Base-by-base conservation (phyloP, 2,797 vertebrate genomes). In the Chloroceryle inda region DNA sequence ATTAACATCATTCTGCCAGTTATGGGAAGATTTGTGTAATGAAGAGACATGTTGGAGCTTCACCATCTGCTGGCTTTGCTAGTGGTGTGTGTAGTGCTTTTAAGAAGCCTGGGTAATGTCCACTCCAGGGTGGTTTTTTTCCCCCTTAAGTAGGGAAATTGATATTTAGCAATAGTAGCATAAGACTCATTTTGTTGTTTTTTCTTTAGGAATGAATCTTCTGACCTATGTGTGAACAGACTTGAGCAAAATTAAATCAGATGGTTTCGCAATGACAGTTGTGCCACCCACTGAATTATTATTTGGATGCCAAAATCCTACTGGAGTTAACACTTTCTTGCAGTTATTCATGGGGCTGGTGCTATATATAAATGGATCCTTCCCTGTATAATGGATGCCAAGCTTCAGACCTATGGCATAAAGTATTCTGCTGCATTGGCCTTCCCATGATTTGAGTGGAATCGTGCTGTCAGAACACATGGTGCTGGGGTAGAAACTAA, bases 281-380 rank as follows among this genome's bases (percentile, higher is more conserved):
- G 96, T 96, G 96, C 96, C 93, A 95, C 96, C 96, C 96, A 96
- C 96, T 97, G 96, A 95, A 92, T 97, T 96, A 95, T 96, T 95
- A 92, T 96, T 96, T 95, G 96, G 95, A 96, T 96, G 96, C 96
- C 94, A 96, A 97, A 96, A 95, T 95, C 94, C 96, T 93, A 91
- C 96, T 96, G 95, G 94, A 97, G 93, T 91, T 96, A 94, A 94
- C 94, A 96, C 74, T 94, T 96, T 94, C 91, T 96, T 96, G 95
- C 96, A 96, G 94, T 96, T 93, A 67, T 56, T 94, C 94, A 35
- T 91, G 96, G 96, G 95, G 95, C 95, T 96, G 95, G 94, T 94
- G 94, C 96, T 95, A 90, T 94, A 55, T 85, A 95, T 78, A 96
- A 88, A 86, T 53, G 91, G 95, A 96, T 96, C 89, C 91, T 95